Conservation (phyloP, 2,113 vertebrate genomes). For the Telmatochromis brachygnathus region DNA sequence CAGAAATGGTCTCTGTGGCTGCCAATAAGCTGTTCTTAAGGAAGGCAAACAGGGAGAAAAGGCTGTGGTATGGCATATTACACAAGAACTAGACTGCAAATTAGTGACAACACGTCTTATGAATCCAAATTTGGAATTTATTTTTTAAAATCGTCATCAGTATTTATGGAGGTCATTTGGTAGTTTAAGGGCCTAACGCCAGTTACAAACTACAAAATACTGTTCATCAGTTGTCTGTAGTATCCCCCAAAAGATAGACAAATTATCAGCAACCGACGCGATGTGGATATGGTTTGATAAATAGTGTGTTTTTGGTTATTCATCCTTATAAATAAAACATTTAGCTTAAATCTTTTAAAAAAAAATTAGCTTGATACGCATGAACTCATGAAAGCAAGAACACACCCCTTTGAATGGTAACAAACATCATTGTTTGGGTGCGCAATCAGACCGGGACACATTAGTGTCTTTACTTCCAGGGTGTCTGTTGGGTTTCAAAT, state of each 20-base stretch:
- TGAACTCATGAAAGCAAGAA: not conserved
- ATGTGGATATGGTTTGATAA: not conserved
- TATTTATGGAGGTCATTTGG: not conserved
- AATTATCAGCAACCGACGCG: not conserved
- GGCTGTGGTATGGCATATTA: not conserved
- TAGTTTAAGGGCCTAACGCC: not conserved
- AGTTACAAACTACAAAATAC: not conserved
- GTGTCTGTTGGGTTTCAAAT: constrained; percentile 23
- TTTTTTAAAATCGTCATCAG: not conserved
- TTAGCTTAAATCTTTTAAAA: not conserved
- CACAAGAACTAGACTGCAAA: not conserved
- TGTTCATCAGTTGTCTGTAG: not conserved
- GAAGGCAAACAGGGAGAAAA: not conserved
- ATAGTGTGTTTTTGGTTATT: not conserved
- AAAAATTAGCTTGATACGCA: not conserved
- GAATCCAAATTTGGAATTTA: accelerated
- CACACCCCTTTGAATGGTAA: not conserved
- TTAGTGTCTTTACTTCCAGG: not conserved
- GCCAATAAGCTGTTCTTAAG: not conserved
- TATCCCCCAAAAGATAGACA: not conserved
- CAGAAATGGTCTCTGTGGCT: not conserved
- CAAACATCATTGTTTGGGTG: not conserved
- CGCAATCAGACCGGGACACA: not conserved
- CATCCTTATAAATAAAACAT: not conserved
- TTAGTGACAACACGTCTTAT: not conserved